Conservation (phyloP, 2,888 invertebrate genomes). For the Drosophila neonasuta region DNA sequence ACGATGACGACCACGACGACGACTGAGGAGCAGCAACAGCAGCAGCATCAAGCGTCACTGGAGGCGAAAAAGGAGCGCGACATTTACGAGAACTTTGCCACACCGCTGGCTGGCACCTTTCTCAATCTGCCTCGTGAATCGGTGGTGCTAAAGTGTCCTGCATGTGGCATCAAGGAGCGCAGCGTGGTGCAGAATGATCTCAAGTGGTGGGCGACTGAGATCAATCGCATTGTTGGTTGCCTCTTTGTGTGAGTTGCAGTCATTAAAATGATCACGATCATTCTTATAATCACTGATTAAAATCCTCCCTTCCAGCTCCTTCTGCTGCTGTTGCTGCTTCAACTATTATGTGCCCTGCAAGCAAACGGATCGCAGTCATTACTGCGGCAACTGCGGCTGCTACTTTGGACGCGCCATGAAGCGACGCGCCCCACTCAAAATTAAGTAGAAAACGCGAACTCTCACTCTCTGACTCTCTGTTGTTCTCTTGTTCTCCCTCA, state of each 20-base stretch:
- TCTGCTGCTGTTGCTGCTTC: conserved; percentile 78
- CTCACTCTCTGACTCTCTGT: not conserved
- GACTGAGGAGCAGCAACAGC: conserved; percentile 29
- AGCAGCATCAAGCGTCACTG: conserved; percentile 31
- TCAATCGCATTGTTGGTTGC: conserved; percentile 78
- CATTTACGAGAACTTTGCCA: conserved; percentile 79
- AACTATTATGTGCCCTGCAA: conserved; percentile 77
- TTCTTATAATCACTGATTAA: not conserved
- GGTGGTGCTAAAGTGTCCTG: conserved; percentile 77
- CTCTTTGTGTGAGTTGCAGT: conserved; percentile 75
- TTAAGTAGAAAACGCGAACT: conserved; percentile 34
- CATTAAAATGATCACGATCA: no score
- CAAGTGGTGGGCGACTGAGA: conserved; percentile 79
- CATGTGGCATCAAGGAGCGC: conserved; percentile 73
- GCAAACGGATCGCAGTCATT: conserved; percentile 80
- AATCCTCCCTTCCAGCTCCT: conserved; percentile 53
- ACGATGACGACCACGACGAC: conserved; percentile 48
- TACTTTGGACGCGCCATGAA: conserved; percentile 80
- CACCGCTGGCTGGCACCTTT: conserved; percentile 79
- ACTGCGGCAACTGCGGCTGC: conserved; percentile 81
- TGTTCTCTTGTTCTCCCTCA: not conserved
- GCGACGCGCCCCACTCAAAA: conserved; percentile 65
- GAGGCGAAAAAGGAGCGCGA: conserved; percentile 55
- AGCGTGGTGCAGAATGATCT: conserved; percentile 77
- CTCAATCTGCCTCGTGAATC: conserved; percentile 76